Conservation (phyloP, 2,113 vertebrate species). For the Sus scrofa region DNA sequence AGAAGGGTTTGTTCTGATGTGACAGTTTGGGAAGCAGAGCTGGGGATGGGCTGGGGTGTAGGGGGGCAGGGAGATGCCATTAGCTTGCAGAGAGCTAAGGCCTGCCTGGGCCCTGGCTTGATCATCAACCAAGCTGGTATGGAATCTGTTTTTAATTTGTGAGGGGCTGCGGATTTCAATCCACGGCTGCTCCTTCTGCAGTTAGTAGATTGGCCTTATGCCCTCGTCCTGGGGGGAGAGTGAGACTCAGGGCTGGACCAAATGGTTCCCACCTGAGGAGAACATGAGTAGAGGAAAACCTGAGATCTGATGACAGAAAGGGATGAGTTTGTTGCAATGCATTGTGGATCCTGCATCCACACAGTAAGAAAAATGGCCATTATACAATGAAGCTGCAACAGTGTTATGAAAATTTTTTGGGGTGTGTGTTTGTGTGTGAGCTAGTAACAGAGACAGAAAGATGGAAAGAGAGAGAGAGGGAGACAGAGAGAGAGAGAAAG, state of each 20-base stretch:
- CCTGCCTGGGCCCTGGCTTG: background rate
- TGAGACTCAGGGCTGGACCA: background rate
- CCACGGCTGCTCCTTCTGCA: accelerated
- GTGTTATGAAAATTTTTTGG: background rate
- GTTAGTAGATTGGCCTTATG: background rate
- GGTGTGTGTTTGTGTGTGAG: background rate
- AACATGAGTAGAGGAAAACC: background rate
- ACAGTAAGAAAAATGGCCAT: background rate
- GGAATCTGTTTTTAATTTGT: too few species aligned
- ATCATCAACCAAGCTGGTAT: too few species aligned
- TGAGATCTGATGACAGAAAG: background rate
- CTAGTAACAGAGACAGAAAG: too few species aligned
- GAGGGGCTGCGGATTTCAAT: too few species aligned
- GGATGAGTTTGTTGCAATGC: too few species aligned
- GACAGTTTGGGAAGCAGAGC: background rate
- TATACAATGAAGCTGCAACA: background rate
- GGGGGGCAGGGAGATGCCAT: background rate
- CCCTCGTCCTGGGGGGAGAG: background rate
- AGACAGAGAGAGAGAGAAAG: too few species aligned
- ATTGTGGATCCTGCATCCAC: background rate
- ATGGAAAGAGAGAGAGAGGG: too few species aligned
- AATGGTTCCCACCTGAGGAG: background rate
- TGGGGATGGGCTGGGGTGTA: background rate
- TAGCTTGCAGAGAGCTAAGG: background rate
- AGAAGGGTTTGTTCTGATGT: background rate